Percentiles rank a stretch among this genome's conserved stretches.
These are phyloP conservation scores for Eilema caniola DNA, from an alignment of 2,888 invertebrate species.

Conservation along the genomic window DNA sequence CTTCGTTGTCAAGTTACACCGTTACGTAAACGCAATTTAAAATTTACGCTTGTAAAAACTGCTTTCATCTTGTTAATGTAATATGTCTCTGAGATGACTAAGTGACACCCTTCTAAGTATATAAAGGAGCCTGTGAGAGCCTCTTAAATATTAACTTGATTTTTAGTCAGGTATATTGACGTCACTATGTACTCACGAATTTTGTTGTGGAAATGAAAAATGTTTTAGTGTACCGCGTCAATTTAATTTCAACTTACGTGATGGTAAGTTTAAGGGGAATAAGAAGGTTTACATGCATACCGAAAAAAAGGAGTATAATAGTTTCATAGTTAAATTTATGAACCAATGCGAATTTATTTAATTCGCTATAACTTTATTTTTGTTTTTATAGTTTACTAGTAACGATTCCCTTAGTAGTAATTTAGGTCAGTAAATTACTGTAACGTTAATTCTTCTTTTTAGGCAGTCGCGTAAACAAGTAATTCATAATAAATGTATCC, in stretches of 20 bases:
- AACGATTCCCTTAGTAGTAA: no score
- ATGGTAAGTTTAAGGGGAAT: no score
- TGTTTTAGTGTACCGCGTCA: not conserved
- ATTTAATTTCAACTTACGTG: not conserved
- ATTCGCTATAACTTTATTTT: not conserved
- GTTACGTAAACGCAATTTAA: slow-evolving; percentile 72
- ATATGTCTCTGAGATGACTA: slow-evolving; percentile 66
- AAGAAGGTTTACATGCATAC: not conserved
- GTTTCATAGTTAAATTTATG: no score
- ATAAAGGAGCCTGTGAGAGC: slow-evolving; percentile 40
- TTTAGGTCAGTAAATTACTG: no score
- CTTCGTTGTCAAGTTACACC: slow-evolving; percentile 43
- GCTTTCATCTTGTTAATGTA: slow-evolving; percentile 76
- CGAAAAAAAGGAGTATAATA: not conserved
- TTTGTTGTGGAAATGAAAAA: not conserved
- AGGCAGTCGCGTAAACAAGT: not conserved
- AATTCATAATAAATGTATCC: not conserved
- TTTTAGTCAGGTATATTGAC: slow-evolving; percentile 39
- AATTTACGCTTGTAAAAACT: slow-evolving; percentile 78
- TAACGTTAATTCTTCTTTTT: not conserved
- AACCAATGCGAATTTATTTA: no score
- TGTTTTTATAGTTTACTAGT: no score
- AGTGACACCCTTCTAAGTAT: slow-evolving; percentile 61
- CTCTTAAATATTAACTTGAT: slow-evolving; percentile 54
- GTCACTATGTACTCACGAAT: not conserved